A percentile compares a stretch with the other conserved stretches of the same genome.
Evolutionary conservation across 2,888 invertebrate genomes (phyloP).

Genomic region (Cosmia trapezina): DNA sequence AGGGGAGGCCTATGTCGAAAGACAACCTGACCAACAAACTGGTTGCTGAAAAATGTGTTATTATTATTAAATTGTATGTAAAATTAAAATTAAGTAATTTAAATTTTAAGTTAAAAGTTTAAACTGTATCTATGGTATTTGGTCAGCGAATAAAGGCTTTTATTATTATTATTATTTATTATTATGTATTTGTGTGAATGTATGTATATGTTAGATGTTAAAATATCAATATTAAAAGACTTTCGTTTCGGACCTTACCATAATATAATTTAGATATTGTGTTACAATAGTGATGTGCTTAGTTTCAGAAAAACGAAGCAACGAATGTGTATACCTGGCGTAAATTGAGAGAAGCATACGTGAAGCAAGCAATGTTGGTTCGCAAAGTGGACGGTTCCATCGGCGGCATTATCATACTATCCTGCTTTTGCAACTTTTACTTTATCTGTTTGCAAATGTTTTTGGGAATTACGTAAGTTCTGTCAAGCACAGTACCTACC

Average conservation of each 20-base stretch:
- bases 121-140: no score
- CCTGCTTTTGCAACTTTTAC: conserved; percentile 92
- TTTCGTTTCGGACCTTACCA: background rate
- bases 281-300: background rate
- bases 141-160: no score
- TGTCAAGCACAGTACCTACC: background rate
- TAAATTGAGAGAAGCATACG: conserved; percentile 91
- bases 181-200: background rate
- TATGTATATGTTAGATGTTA: background rate
- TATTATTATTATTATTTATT: no score
- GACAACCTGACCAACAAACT: no score
- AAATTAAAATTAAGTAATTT: no score
- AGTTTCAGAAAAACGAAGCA: conserved; percentile 40
- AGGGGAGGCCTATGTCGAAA: no score
- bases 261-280: background rate
- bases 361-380: conserved; percentile 90
- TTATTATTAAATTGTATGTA: no score
- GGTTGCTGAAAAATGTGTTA: no score
- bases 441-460: conserved; percentile 93
- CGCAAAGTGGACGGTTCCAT: conserved; percentile 87
- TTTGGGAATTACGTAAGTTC: conserved; percentile 49
- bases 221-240: background rate
- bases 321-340: conserved; percentile 85
- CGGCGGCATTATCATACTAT: conserved; percentile 80
- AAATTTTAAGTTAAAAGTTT: no score